Conservation (phyloP, 2,888 invertebrate genomes). For the Lobophora halterata region DNA sequence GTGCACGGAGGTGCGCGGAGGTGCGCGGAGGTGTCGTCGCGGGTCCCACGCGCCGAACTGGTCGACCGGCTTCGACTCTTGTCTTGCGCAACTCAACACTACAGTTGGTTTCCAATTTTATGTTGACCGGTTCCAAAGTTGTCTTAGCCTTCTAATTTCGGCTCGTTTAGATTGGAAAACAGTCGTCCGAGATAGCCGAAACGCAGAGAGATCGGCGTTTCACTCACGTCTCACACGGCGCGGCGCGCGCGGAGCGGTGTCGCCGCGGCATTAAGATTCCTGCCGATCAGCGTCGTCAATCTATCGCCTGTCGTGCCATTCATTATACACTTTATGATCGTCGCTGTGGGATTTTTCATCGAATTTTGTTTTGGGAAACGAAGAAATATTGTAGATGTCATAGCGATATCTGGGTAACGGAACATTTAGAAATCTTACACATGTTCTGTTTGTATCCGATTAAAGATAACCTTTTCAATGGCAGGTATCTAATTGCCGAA, state of each 20-base stretch:
- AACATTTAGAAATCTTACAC: constrained; percentile 19
- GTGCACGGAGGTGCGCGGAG: constrained; percentile 18
- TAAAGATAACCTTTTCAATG: constrained; percentile 16
- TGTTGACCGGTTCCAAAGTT: constrained; percentile 79
- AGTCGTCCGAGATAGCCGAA: constrained; percentile 48
- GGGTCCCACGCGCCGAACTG: constrained; percentile 74
- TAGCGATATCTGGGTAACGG: constrained; percentile 21
- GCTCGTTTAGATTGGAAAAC: constrained; percentile 79
- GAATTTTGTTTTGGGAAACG: constrained; percentile 19
- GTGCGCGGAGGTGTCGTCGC: constrained; percentile 49
- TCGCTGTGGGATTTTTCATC: constrained; percentile 32
- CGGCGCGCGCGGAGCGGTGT: constrained; percentile 22
- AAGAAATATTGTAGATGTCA: constrained; percentile 21
- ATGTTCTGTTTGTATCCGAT: constrained; percentile 18
- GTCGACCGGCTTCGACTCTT: constrained; percentile 61
- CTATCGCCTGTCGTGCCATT: constrained; percentile 36
- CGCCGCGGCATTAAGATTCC: constrained; percentile 37
- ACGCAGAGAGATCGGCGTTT: constrained; percentile 31
- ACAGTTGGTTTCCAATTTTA: constrained; percentile 80
- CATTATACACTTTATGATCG: constrained; percentile 40
- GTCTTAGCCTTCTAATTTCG: constrained; percentile 79
- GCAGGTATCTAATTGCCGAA: constrained; percentile 9
- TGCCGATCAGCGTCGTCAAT: constrained; percentile 36
- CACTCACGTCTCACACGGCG: constrained; percentile 37
- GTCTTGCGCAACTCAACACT: constrained; percentile 72